Evolutionary conservation across 2,797 vertebrate species (phyloP).

Genomic region (Crypturellus tataupa): DNA sequence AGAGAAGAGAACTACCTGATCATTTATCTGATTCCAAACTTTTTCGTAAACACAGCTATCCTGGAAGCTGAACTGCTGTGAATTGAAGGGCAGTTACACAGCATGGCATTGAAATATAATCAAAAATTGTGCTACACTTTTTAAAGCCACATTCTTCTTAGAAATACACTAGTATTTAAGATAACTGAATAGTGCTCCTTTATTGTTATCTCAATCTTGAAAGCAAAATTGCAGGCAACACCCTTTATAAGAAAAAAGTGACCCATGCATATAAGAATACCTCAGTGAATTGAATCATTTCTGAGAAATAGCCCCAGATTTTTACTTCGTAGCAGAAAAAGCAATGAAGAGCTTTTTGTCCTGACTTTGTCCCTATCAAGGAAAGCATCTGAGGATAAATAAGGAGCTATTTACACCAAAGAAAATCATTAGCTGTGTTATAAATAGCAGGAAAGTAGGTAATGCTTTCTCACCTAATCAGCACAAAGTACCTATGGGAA

Average conservation of each 20-base stretch:
- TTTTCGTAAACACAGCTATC: background rate
- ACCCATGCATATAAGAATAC: background rate
- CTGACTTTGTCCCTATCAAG: constrained; percentile 18
- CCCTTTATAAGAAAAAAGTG: background rate
- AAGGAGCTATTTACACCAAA: background rate
- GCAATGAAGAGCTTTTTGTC: background rate
- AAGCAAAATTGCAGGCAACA: background rate
- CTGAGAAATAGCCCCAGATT: background rate
- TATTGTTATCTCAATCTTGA: background rate
- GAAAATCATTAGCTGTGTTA: constrained; percentile 52
- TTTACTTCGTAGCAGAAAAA: background rate
- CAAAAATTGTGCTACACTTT: background rate
- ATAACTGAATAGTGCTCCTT: background rate
- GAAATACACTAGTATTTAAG: background rate
- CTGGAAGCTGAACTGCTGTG: constrained; percentile 7
- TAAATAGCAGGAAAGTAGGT: constrained; percentile 32
- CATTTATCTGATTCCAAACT: constrained; percentile 21
- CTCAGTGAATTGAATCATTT: background rate
- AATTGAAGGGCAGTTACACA: constrained; percentile 14
- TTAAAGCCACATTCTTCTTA: background rate
- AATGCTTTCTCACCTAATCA: constrained; percentile 28
- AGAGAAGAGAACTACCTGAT: background rate
- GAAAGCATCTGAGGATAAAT: constrained; percentile 42
- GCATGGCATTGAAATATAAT: background rate
- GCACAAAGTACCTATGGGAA: constrained; percentile 28